Base-by-base conservation (phyloP, 2,888 invertebrate genomes). In the Tryphoninae sp. region DNA sequence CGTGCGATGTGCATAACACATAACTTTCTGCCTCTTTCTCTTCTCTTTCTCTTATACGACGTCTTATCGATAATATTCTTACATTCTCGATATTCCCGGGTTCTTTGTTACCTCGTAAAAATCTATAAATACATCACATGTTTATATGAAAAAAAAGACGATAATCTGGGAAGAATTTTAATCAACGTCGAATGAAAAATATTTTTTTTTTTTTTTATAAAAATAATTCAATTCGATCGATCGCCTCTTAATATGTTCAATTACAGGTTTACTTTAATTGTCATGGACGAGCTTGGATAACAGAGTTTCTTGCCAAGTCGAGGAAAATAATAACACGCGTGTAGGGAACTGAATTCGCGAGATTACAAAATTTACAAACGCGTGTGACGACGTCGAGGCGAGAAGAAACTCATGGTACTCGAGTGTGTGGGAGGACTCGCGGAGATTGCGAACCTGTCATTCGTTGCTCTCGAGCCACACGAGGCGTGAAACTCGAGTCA, bases 361-460 rank as follows among this genome's bases (percentile, higher is more conserved):
- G 53, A 72, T 19, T 58, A 72, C 40, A 22, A 72, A 33, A 33
- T 33, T 62, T 71, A 78, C 71, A 67, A 64, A 78, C 64, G 72
- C 53, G 58, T 55, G 72, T 73, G 59, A 65, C 49, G 55, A 53
- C 65, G 67, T 72, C 9, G n/a, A 42, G 78, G 65, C 58, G 59
- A 78, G 58, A 67, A 78, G 58, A 67, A 73, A 58, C 67, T 33
- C n/a, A n/a, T 64, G 33, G 22, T 68, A 55, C 33, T 40, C 33
- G 69, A 33, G 40, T 71, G 87, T 88, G 89, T 89, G 89, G 89
- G 89, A 83, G 89, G 89, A 89, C 88, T 76, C 59, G 51, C 9
- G 88, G 83, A 86, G 87, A 89, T 89, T 89, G 87, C 87, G 85
- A 84, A 87, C 84, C 88, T 89, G 89, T 87, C 89, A 86, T 88